Base-by-base conservation (phyloP, 1,140 invertebrate species). In the Dufourea novaeangliae region DNA sequence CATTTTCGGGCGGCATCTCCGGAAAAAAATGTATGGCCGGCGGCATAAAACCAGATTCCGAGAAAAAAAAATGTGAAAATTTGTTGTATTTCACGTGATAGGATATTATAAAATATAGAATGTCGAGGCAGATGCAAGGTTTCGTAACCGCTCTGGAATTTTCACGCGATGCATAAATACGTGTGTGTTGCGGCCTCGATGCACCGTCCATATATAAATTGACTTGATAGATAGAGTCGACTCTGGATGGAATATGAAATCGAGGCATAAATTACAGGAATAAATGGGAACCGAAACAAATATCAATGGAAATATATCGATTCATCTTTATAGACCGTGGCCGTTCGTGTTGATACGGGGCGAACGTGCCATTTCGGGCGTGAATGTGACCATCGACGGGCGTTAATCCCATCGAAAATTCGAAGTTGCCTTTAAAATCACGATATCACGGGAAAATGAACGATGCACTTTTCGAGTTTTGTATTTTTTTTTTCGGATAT, bases 191-290 rank as follows among this genome's bases (percentile, higher is more conserved):
- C 14, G n/a, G 17, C 37, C 6, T 39, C 34, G 0, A 14, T 1
- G 37, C 27, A 34, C 44, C 39, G n/a, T 62, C 41, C 57, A 37
- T 29, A n/a, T 62, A 72, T 72, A 50, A 50, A 72, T 72, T 50
- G 69, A 72, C 56, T 34, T n/a, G 69, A 72, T 72, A 50, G 64
- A 52, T 37, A 52, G 41, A 34, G 57, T 34, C 17, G 27, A 62
- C n/a, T n/a, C n/a, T 50, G 39, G 34, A 37, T 39, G 59, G 57
- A 37, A 72, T 72, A 62, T 37, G 41, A 72, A 72, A 72, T 63
- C 69, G 57, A 62, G 32, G 57, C 57, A 72, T 62, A 50, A 62
- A 72, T 72, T 72, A 72, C 57, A 14, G 8, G 69, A 62, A 50
- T 46, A 46, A 62, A 72, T 62, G 29, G 69, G 32, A 62, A 37